These are phyloP conservation scores for Monochamus alternatus DNA, from an alignment of 2,888 invertebrate genomes.

Conservation along the genomic window DNA sequence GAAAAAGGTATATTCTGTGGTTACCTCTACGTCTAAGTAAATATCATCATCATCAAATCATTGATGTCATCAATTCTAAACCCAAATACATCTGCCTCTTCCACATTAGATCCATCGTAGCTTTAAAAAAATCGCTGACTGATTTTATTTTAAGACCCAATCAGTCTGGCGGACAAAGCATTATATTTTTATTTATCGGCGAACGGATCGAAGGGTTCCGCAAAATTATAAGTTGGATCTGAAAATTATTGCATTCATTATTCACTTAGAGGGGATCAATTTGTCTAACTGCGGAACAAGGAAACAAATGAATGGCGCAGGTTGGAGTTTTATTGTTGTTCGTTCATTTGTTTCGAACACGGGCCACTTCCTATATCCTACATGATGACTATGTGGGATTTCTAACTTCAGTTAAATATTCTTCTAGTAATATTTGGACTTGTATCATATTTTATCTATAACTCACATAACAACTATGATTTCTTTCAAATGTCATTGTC, in stretches of 20 bases:
- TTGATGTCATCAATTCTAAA: too few species aligned
- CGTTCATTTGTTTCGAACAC: slow-evolving; percentile 1
- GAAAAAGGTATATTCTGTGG: too few species aligned
- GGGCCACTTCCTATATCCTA: neutral
- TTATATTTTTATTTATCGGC: slow-evolving; percentile 4
- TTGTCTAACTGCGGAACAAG: slow-evolving; percentile 6
- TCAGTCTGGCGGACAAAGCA: neutral
- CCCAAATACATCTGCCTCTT: neutral
- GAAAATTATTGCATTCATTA: slow-evolving; percentile 12
- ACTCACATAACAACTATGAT: too few species aligned
- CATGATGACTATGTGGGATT: neutral
- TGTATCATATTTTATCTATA: too few species aligned
- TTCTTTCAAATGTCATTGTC: too few species aligned
- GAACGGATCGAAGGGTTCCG: neutral
- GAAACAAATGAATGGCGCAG: slow-evolving; percentile 5
- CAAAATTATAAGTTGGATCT: slow-evolving; percentile 1
- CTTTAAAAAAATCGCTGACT: neutral
- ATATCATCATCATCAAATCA: too few species aligned
- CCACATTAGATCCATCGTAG: neutral
- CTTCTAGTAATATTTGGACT: too few species aligned
- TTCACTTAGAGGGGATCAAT: slow-evolving; percentile 12
- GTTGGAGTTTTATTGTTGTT: slow-evolving; percentile 11
- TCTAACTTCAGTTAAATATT: neutral
- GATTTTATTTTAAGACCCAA: neutral
- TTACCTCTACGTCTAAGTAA: too few species aligned